Percentiles rank a stretch among this genome's conserved stretches.
Evolutionary conservation across 2,888 invertebrate genomes (phyloP).

Genomic region (Phalangium opilio): DNA sequence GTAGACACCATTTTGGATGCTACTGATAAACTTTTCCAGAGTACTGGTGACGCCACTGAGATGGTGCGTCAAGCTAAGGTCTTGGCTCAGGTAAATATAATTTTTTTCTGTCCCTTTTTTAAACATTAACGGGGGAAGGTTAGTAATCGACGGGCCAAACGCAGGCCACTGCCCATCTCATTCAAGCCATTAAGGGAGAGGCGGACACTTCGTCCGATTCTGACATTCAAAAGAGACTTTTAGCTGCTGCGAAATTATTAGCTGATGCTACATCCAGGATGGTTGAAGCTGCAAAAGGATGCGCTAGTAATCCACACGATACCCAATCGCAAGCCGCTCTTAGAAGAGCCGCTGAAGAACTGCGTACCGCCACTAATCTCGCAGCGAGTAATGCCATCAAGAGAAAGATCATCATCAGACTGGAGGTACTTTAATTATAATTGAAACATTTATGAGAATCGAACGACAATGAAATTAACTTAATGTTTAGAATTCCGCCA

Average conservation of each 20-base stretch:
- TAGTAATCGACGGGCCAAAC: not conserved
- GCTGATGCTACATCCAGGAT: conserved; percentile 94
- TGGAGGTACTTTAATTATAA: conserved; percentile 38
- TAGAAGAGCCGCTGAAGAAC: conserved; percentile 74
- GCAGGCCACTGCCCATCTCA: conserved; percentile 74
- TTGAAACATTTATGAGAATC: not conserved
- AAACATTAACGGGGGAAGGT: not conserved
- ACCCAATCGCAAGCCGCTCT: conserved; percentile 66
- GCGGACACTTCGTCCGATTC: conserved; percentile 75
- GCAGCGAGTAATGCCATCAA: conserved; percentile 68
- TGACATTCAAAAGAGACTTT: conserved; percentile 69
- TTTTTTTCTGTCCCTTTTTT: conserved; percentile 1
- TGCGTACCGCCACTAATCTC: conserved; percentile 69
- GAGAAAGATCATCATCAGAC: conserved; percentile 50
- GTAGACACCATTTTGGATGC: conserved; percentile 81
- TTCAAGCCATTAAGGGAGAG: conserved; percentile 84
- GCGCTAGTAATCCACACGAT: conserved; percentile 71
- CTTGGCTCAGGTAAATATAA: conserved; percentile 49
- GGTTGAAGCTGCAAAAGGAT: conserved; percentile 90
- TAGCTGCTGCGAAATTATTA: conserved; percentile 81
- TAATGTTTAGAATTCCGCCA: conserved; percentile 48
- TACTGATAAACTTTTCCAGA: conserved; percentile 70
- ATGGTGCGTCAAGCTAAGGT: conserved; percentile 86
- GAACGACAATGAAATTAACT: too few species aligned
- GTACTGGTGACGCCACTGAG: conserved; percentile 72